Conservation (phyloP, 2,113 vertebrate species). For the Barbus barbus region DNA sequence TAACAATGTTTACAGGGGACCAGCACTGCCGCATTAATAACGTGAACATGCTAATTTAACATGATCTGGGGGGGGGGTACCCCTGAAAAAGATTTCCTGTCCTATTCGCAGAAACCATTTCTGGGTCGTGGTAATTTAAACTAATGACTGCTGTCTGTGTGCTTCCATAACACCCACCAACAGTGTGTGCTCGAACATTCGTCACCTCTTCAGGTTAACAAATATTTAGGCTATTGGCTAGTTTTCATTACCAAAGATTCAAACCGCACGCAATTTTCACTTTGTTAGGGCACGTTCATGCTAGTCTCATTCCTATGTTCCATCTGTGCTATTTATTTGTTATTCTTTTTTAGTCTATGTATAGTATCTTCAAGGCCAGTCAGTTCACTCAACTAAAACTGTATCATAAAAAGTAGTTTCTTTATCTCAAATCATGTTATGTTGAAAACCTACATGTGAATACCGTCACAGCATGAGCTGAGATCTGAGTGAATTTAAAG, state of each 20-base stretch:
- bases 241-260: not conserved
- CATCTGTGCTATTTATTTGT: not conserved
- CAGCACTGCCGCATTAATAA: conserved; percentile 50
- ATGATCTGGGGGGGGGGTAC: conserved; percentile 37
- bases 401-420: not conserved
- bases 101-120: conserved; percentile 49
- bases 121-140: conserved; percentile 60
- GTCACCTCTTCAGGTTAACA: conserved; percentile 8
- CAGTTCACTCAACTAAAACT: not conserved
- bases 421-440: not conserved
- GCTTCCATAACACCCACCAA: conserved; percentile 45
- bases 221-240: conserved; percentile 5
- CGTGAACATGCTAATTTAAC: conserved; percentile 54
- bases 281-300: not conserved
- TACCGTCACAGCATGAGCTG: not conserved
- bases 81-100: not conserved
- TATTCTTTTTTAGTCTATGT: not conserved
- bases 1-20: conserved; percentile 59
- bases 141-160: conserved; percentile 63
- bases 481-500: conserved; percentile 4
- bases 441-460: not conserved
- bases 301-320: not conserved
- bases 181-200: conserved; percentile 21
- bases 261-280: not conserved
- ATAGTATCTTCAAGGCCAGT: not conserved